phyloP scores from a whole-genome alignment of 2,888 invertebrate species.

The Heteromyza rotundicornis region DNA sequence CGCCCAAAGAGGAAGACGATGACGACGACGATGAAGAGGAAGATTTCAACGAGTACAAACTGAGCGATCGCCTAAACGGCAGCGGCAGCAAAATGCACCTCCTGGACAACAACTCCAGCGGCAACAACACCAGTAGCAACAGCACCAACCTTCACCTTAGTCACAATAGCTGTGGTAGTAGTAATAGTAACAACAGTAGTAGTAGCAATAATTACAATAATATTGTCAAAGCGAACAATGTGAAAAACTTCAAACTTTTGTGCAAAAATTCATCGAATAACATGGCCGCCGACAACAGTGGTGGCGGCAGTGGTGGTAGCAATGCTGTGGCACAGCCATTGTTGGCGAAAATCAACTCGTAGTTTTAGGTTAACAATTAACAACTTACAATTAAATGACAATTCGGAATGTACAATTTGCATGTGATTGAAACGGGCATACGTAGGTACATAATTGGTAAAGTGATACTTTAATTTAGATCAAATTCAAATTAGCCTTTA shows the following conservation, averaged over 20 bases:
- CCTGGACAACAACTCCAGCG: constrained; percentile 10
- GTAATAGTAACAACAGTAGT: constrained; percentile 42
- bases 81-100: too few species aligned
- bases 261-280: constrained; percentile 40
- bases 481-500: too few species aligned
- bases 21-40: neutral
- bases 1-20: constrained; percentile 1
- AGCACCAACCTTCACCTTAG: constrained; percentile 26
- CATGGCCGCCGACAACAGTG: constrained; percentile 26
- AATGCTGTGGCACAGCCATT: constrained; percentile 55
- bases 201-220: constrained; percentile 43
- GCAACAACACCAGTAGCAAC: constrained; percentile 29
- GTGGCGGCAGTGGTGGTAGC: constrained; percentile 30
- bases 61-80: constrained; percentile 11
- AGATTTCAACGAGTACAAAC: neutral
- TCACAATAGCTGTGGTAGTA: constrained; percentile 27
- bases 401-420: too few species aligned
- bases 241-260: constrained; percentile 53
- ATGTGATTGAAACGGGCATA: too few species aligned
- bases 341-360: constrained; percentile 56
- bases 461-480: too few species aligned
- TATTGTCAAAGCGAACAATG: constrained; percentile 51
- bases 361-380: constrained; percentile 32
- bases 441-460: too few species aligned
- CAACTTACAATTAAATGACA: neutral